Evolutionary conservation across 2,888 invertebrate genomes (phyloP).

Genomic region (Cepaea hortensis): DNA sequence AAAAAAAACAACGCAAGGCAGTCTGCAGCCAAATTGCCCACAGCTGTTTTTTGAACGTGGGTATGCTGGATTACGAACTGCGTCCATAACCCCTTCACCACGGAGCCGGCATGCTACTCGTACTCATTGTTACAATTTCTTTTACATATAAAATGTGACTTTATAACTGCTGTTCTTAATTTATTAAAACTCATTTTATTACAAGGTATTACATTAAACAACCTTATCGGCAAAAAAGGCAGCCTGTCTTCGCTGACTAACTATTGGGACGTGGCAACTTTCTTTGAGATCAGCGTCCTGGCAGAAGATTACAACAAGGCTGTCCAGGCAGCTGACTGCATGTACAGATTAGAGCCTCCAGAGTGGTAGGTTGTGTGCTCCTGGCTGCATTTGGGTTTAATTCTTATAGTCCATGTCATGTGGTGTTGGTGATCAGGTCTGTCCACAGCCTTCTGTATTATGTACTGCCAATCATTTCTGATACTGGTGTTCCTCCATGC

Average conservation of each 20-base stretch:
- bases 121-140: neutral
- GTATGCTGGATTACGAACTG: too few relatives aligned
- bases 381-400: too few relatives aligned
- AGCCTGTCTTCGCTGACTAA: slow-evolving; percentile 93
- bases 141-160: neutral
- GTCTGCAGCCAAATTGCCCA: too few relatives aligned
- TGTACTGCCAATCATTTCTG: too few relatives aligned
- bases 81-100: too few relatives aligned
- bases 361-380: slow-evolving; percentile 74
- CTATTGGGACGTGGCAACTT: slow-evolving; percentile 99
- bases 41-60: too few relatives aligned
- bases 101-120: too few relatives aligned
- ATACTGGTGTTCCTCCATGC: too few relatives aligned
- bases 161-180: neutral
- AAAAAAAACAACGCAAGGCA: too few relatives aligned
- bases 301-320: slow-evolving; percentile 98
- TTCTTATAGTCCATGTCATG: too few relatives aligned
- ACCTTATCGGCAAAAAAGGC: slow-evolving; percentile 97
- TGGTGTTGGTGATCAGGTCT: too few relatives aligned
- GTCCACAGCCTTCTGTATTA: too few relatives aligned
- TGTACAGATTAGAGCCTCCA: slow-evolving; percentile 80
- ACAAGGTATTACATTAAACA: slow-evolving; percentile 92
- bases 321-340: slow-evolving; percentile 90
- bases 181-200: neutral
- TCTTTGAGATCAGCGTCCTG: slow-evolving; percentile 97